phyloP scores from a whole-genome alignment of 2,888 invertebrate genomes.

The Anagyrus pseudococci region DNA sequence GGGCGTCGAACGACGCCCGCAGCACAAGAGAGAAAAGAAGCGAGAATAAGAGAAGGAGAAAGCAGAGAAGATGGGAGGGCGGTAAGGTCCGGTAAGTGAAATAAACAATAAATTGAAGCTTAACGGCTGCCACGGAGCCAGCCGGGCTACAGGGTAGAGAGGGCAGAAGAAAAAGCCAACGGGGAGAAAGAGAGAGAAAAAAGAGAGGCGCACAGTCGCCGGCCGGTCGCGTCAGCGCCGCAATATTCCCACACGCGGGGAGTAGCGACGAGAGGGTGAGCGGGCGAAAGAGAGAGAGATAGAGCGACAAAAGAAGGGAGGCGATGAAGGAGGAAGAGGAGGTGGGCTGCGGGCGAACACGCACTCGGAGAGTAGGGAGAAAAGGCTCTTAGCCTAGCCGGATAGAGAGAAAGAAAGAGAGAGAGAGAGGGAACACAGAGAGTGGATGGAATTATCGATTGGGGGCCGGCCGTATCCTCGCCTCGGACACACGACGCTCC shows the following conservation, averaged over 20 bases:
- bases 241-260: no score
- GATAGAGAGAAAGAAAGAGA: no score
- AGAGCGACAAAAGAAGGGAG: no score
- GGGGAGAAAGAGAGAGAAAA: neutral
- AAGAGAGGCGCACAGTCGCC: constrained; percentile 5
- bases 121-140: constrained; percentile 7
- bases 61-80: neutral
- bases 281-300: no score
- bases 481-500: neutral
- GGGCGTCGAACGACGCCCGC: no score
- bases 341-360: no score
- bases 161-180: constrained; percentile 1
- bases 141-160: neutral
- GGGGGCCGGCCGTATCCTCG: constrained; percentile 14
- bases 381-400: no score
- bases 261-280: no score
- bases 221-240: constrained; percentile 21
- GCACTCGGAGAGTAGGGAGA: no score
- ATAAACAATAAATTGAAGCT: constrained; percentile 37
- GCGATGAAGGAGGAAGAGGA: no score
- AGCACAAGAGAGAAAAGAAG: neutral
- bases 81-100: constrained; percentile 20
- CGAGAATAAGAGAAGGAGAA: neutral
- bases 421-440: no score
- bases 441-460: constrained; percentile 29